These are phyloP conservation scores for Calephelis perditalis DNA, from an alignment of 2,888 invertebrate species.

Conservation along the genomic window DNA sequence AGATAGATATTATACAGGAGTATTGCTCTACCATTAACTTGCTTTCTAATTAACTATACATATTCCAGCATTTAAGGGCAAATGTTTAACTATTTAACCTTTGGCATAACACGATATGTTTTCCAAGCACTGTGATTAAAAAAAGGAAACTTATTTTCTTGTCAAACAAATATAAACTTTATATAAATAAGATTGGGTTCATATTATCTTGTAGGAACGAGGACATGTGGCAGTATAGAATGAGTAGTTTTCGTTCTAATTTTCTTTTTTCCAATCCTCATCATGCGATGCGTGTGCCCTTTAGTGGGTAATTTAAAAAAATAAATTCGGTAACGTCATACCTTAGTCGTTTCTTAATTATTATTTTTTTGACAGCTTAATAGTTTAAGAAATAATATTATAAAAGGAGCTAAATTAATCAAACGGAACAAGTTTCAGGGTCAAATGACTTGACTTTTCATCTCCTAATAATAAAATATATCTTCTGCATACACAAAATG, in stretches of 20 bases:
- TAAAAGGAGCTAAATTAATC: no score
- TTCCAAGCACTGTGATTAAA: constrained; percentile 36
- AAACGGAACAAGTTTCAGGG: no score
- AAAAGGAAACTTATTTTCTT: constrained; percentile 34
- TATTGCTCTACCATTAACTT: constrained; percentile 1
- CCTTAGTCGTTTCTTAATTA: constrained; percentile 17
- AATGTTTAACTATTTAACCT: constrained; percentile 45
- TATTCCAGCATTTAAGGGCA: constrained; percentile 32
- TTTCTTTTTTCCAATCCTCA: constrained; percentile 38
- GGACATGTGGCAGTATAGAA: constrained; percentile 13
- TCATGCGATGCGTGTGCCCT: constrained; percentile 51
- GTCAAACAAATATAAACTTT: constrained; percentile 18
- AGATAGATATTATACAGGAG: no score
- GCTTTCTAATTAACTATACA: constrained; percentile 20
- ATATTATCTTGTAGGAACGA: constrained; percentile 13
- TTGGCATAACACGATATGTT: constrained; percentile 57
- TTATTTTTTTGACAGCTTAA: constrained; percentile 13
- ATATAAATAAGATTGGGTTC: not conserved
- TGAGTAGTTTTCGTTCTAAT: constrained; percentile 23
- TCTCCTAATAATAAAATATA: no score
- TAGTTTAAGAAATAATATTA: not conserved
- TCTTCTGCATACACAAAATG: no score
- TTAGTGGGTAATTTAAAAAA: constrained; percentile 41
- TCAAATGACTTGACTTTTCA: no score
- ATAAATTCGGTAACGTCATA: constrained; percentile 41